These are phyloP conservation scores for Pomacea canaliculata DNA, from an alignment of 2,888 invertebrate genomes.

Conservation along the genomic window DNA sequence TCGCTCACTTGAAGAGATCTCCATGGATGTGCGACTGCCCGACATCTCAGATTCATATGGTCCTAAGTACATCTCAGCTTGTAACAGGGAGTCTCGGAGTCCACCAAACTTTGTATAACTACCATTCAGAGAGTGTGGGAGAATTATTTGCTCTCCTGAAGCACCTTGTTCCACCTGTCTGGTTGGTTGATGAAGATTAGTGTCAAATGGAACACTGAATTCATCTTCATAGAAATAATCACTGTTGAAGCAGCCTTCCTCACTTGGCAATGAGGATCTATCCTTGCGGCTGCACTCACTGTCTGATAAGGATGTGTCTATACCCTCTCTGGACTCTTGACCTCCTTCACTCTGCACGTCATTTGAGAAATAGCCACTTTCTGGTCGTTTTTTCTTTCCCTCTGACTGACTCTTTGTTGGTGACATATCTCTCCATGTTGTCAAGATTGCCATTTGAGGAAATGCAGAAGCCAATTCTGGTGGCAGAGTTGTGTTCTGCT, in stretches of 20 bases:
- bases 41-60: slow-evolving; percentile 60
- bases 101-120: slow-evolving; percentile 36
- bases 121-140: slow-evolving; percentile 38
- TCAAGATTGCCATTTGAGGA: slow-evolving; percentile 2
- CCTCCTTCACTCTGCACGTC: slow-evolving; percentile 40
- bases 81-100: slow-evolving; percentile 30
- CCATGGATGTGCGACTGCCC: slow-evolving; percentile 57
- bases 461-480: background rate
- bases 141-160: slow-evolving; percentile 27
- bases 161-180: slow-evolving; percentile 43
- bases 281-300: slow-evolving; percentile 2
- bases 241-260: slow-evolving; percentile 61
- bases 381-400: slow-evolving; percentile 31
- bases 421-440: slow-evolving; percentile 55
- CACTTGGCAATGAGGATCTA: slow-evolving; percentile 29
- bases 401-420: slow-evolving; percentile 43
- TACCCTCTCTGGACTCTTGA: slow-evolving; percentile 39
- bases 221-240: slow-evolving; percentile 69
- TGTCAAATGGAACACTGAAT: slow-evolving; percentile 65
- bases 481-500: background rate
- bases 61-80: slow-evolving; percentile 37
- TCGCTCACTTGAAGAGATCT: slow-evolving; percentile 59
- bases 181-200: slow-evolving; percentile 55
- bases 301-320: slow-evolving; percentile 37
- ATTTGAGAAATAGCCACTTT: slow-evolving; percentile 46